Evolutionary conservation across 2,797 vertebrate species (phyloP).

Genomic region (Paguma larvata): DNA sequence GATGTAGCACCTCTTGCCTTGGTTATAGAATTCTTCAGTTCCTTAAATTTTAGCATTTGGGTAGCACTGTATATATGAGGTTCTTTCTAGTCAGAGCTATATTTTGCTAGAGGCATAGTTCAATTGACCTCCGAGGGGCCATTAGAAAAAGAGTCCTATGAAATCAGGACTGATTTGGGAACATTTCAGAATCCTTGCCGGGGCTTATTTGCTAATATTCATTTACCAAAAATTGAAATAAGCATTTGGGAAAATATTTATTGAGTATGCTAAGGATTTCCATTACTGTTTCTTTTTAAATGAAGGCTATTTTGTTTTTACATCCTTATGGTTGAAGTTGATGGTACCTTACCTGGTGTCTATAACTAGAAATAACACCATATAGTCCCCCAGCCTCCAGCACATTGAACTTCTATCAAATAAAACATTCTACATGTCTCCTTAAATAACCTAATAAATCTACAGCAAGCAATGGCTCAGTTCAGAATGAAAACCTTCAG

Average conservation of each 20-base stretch:
- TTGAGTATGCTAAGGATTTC: neutral
- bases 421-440: conserved; percentile 4
- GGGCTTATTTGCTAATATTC: neutral
- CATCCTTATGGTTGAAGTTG: neutral
- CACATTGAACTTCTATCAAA: neutral
- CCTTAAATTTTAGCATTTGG: neutral
- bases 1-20: neutral
- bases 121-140: neutral
- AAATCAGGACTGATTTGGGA: neutral
- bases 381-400: neutral
- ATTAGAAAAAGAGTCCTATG: neutral
- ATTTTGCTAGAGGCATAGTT: neutral
- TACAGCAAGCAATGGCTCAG: conserved; percentile 43
- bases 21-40: neutral
- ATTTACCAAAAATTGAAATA: neutral
- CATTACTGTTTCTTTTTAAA: neutral
- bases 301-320: neutral
- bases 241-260: neutral
- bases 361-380: neutral
- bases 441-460: conserved; percentile 55
- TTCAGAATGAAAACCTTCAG: conserved; percentile 68
- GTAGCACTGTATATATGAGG: neutral
- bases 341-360: neutral
- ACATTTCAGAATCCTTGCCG: neutral
- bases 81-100: neutral